A percentile compares a stretch with the other conserved stretches of the same genome.
Evolutionary conservation across 2,888 invertebrate species (phyloP).

Genomic region (Pseudococcus viburni): DNA sequence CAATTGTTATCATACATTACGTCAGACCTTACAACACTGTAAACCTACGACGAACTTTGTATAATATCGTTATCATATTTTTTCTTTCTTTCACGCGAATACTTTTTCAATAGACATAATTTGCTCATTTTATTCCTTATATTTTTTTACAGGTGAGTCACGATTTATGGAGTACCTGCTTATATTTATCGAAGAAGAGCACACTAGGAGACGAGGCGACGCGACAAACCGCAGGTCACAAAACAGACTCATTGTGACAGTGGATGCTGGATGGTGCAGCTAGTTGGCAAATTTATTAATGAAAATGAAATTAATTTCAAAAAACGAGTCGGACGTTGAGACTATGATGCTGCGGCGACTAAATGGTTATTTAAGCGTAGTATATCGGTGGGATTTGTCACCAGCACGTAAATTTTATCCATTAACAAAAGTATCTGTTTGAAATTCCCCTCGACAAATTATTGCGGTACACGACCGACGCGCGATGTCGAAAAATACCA

Average conservation of each 20-base stretch:
- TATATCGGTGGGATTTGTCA: neutral
- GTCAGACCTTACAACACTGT: neutral
- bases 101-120: neutral
- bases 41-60: neutral
- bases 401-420: conserved; percentile 35
- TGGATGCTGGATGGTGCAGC: neutral
- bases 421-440: conserved; percentile 46
- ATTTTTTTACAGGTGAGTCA: conserved; percentile 11
- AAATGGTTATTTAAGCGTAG: too few species aligned
- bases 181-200: neutral
- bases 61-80: neutral
- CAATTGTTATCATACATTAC: too few species aligned
- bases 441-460: conserved; percentile 48
- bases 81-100: neutral
- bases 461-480: conserved; percentile 25
- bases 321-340: neutral
- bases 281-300: conserved; percentile 3
- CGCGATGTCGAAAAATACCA: conserved; percentile 2
- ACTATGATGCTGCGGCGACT: neutral
- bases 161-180: neutral
- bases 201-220: neutral
- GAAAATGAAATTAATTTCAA: neutral
- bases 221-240: neutral
- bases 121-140: neutral
- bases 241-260: neutral